Conservation (phyloP, 2,888 invertebrate species). For the Bembecia ichneumoniformis region DNA sequence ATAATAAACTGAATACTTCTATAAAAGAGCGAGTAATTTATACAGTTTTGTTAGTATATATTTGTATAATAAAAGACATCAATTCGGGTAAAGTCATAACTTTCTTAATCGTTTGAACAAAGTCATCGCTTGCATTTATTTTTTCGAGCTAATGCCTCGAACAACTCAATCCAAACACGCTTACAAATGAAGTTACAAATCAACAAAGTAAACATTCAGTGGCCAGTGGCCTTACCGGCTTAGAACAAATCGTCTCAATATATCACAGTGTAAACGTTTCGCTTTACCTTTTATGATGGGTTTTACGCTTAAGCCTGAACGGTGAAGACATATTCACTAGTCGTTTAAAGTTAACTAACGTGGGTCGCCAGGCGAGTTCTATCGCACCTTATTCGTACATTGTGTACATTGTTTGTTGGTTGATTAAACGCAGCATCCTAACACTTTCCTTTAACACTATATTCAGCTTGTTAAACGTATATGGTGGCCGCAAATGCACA, state of each 20-base stretch:
- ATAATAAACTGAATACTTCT: too few species aligned
- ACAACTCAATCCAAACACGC: conserved; percentile 32
- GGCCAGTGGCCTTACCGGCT: conserved; percentile 16
- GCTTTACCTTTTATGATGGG: conserved; percentile 43
- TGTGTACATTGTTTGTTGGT: neutral
- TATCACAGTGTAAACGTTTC: conserved; percentile 30
- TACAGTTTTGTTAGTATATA: too few species aligned
- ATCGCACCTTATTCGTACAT: neutral
- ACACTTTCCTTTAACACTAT: neutral
- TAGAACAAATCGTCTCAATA: conserved; percentile 45
- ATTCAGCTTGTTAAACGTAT: neutral
- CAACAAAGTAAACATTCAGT: conserved; percentile 37
- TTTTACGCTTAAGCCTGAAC: conserved; percentile 22
- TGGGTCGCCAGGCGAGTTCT: too few species aligned
- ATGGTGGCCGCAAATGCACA: too few species aligned
- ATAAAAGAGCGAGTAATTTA: too few species aligned
- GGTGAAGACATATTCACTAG: conserved; percentile 25
- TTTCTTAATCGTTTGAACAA: conserved; percentile 2
- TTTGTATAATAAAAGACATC: too few species aligned
- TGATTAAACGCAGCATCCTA: neutral
- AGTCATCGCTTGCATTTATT: conserved; percentile 3
- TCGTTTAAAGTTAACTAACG: conserved; percentile 24
- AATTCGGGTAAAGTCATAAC: too few species aligned
- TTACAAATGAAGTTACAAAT: conserved; percentile 39
- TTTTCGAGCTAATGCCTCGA: conserved; percentile 9